Conservation (phyloP, 2,888 invertebrate species). For the Heliconius erato region DNA sequence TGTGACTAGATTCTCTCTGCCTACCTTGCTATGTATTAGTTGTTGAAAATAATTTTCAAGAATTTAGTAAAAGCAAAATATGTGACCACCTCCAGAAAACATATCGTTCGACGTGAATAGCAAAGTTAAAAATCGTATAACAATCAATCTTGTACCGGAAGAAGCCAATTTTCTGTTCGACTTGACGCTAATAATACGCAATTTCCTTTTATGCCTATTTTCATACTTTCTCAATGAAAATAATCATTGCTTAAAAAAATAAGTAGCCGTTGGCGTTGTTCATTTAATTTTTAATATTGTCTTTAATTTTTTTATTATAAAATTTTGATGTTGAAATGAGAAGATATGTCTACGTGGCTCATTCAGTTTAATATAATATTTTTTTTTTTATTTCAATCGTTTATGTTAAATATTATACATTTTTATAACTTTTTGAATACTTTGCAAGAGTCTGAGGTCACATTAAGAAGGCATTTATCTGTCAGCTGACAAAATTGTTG, state of each 20-base stretch:
- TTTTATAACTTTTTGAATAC: no score
- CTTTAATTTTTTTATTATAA: neutral
- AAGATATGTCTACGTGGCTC: no score
- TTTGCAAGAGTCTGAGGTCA: no score
- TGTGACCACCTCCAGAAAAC: neutral
- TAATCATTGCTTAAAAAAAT: slow-evolving; percentile 12
- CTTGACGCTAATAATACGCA: slow-evolving; percentile 29
- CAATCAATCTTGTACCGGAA: slow-evolving; percentile 30
- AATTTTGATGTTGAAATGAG: neutral
- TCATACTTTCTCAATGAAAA: slow-evolving; percentile 22
- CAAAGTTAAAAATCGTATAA: slow-evolving; percentile 22
- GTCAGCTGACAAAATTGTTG: no score
- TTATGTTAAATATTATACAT: no score
- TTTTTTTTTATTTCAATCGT: no score
- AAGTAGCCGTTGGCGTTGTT: neutral
- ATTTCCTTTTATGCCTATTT: slow-evolving; percentile 30
- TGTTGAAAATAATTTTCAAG: neutral
- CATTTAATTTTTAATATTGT: neutral
- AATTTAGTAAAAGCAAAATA: neutral
- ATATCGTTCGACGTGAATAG: neutral
- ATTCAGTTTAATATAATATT: no score
- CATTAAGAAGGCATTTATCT: no score
- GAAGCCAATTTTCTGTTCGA: slow-evolving; percentile 22
- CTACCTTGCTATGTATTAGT: neutral
- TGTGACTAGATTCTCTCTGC: neutral